These are phyloP conservation scores for Gobiocypris rarus DNA, from an alignment of 2,113 vertebrate species.

Conservation along the genomic window DNA sequence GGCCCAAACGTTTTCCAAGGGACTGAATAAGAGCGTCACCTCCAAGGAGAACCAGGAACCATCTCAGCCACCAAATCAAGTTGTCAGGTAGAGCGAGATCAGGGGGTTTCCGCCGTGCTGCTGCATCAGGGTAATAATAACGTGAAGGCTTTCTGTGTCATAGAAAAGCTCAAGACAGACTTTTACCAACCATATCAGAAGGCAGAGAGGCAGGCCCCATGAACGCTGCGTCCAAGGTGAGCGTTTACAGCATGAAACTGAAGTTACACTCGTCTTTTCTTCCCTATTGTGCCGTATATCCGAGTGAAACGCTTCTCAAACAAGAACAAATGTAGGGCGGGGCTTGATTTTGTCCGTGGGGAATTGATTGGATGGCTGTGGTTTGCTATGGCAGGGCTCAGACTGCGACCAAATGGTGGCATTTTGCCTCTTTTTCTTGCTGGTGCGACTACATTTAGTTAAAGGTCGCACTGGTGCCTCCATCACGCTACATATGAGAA, in stretches of 20 bases:
- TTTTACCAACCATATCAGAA: conserved; percentile 43
- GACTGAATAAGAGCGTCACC: neutral
- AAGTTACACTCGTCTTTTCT: too few species aligned
- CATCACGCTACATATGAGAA: too few species aligned
- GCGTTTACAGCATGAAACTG: neutral
- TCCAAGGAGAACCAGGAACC: conserved; percentile 18
- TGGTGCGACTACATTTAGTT: too few species aligned
- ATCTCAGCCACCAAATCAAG: neutral
- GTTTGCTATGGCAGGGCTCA: too few species aligned
- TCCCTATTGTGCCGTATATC: too few species aligned
- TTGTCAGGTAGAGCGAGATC: neutral
- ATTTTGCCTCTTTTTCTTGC: too few species aligned
- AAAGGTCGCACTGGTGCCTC: too few species aligned
- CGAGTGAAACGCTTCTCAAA: too few species aligned
- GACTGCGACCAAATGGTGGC: too few species aligned
- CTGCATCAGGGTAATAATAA: neutral
- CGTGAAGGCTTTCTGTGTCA: neutral
- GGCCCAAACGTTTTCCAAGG: neutral
- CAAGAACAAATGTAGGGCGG: too few species aligned
- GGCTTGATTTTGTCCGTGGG: too few species aligned
- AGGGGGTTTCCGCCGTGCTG: neutral
- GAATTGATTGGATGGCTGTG: too few species aligned
- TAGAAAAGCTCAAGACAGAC: conserved; percentile 11
- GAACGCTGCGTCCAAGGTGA: neutral
- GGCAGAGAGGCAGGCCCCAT: neutral